phyloP scores from a whole-genome alignment of 35 echinoderm and acorn worm genomes.

The Heliocidaris erythrogramma region DNA sequence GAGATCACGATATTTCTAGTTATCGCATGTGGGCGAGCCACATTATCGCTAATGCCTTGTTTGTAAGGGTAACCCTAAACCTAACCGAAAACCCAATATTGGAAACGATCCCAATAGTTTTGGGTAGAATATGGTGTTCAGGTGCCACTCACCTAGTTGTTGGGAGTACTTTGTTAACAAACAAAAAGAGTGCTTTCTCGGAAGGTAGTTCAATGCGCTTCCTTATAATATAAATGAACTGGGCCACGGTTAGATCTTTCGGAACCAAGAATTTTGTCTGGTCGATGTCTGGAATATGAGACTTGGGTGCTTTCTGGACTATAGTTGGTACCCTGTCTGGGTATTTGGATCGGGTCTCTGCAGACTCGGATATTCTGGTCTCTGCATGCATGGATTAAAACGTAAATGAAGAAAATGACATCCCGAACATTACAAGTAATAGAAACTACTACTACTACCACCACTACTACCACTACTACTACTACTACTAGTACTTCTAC shows the following conservation, averaged over 20 bases:
- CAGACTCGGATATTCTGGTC: neutral
- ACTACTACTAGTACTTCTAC: no score
- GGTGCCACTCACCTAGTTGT: slow-evolving; percentile 23
- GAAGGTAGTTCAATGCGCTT: slow-evolving; percentile 47
- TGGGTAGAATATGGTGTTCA: no score
- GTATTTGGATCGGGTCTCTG: slow-evolving; percentile 40
- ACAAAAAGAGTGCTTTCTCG: slow-evolving; percentile 50
- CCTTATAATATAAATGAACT: slow-evolving; percentile 61
- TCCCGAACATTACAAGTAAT: no score
- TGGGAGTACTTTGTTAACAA: slow-evolving; percentile 49
- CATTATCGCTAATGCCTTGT: no score
- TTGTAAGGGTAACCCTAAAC: no score
- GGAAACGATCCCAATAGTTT: no score
- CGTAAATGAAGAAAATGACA: no score
- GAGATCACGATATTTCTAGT: no score
- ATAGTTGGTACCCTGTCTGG: slow-evolving; percentile 45
- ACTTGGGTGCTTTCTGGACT: slow-evolving; percentile 46
- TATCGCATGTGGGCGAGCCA: no score
- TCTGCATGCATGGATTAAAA: neutral
- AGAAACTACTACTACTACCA: no score
- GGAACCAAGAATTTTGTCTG: slow-evolving; percentile 56
- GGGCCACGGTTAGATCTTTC: slow-evolving; percentile 45
- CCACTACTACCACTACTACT: no score
- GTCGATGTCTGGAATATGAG: slow-evolving; percentile 51
- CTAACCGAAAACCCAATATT: no score